These are phyloP conservation scores for Dasysyrphus tricinctus DNA, from an alignment of 2,888 invertebrate genomes.

Conservation along the genomic window DNA sequence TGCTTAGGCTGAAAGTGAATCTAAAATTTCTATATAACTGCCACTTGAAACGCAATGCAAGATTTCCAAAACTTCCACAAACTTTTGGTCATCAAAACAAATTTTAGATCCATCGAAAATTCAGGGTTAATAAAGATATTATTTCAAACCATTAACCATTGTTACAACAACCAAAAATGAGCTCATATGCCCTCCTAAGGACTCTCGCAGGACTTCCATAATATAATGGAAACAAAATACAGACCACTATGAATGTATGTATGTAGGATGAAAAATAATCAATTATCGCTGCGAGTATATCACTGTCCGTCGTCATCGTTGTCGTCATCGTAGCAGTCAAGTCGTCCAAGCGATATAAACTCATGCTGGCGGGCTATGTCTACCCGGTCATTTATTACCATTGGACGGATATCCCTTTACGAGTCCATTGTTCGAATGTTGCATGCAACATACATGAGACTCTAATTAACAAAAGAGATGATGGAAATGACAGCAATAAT, in stretches of 20 bases:
- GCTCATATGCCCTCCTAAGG: slow-evolving; percentile 31
- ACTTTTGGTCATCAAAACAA: too few relatives aligned
- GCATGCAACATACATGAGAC: slow-evolving; percentile 49
- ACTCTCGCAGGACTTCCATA: background rate
- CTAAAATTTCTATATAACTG: too few relatives aligned
- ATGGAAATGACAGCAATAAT: slow-evolving; percentile 76
- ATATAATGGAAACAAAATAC: background rate
- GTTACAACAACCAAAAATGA: slow-evolving; percentile 35
- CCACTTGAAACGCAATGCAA: too few relatives aligned
- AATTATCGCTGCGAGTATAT: slow-evolving; percentile 66
- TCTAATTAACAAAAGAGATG: slow-evolving; percentile 76
- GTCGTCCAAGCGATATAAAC: slow-evolving; percentile 44
- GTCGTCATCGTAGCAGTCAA: background rate
- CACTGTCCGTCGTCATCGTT: slow-evolving; percentile 18
- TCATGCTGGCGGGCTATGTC: slow-evolving; percentile 53
- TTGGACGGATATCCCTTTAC: slow-evolving; percentile 25
- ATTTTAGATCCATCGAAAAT: slow-evolving; percentile 25
- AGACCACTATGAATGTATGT: slow-evolving; percentile 15
- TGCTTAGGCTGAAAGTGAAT: too few relatives aligned
- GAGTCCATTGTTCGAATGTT: slow-evolving; percentile 43
- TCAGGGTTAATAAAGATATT: slow-evolving; percentile 53
- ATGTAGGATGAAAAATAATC: slow-evolving; percentile 65
- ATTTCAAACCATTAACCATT: slow-evolving; percentile 19
- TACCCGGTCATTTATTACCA: slow-evolving; percentile 42
- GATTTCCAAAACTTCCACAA: too few relatives aligned